Evolutionary conservation across 2,113 vertebrate genomes (phyloP).

Genomic region (Nesoenas mayeri): DNA sequence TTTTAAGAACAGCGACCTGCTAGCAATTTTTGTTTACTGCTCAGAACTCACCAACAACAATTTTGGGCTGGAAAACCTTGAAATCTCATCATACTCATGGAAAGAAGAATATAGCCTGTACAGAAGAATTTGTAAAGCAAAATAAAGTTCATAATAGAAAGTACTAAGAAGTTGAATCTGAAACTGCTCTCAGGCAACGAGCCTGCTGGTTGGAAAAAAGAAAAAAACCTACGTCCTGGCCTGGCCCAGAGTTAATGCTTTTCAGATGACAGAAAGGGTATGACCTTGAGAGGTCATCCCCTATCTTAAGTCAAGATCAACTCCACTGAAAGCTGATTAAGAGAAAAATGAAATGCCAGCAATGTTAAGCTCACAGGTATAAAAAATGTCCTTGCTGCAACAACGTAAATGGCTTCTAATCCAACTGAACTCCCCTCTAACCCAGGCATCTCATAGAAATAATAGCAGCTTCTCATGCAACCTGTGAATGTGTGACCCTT

Average conservation of each 20-base stretch:
- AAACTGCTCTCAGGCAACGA: neutral
- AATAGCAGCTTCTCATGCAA: neutral
- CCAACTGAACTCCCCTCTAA: neutral
- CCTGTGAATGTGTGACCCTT: neutral
- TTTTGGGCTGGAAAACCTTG: neutral
- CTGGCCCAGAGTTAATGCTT: constrained; percentile 15
- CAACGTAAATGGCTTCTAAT: neutral
- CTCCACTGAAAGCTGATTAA: constrained; percentile 41
- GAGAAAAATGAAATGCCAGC: constrained; percentile 51
- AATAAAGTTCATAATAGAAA: neutral
- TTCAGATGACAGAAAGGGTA: constrained; percentile 55
- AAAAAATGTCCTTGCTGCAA: constrained; percentile 17
- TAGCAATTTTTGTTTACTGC: neutral
- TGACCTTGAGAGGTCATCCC: constrained; percentile 58
- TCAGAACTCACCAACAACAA: neutral
- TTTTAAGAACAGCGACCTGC: neutral
- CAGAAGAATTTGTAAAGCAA: neutral
- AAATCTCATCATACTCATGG: neutral
- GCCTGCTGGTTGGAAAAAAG: neutral
- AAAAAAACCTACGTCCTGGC: neutral
- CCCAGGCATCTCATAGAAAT: neutral
- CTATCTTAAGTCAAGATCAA: constrained; percentile 62
- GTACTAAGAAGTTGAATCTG: neutral
- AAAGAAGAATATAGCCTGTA: neutral
- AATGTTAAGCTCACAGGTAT: constrained; percentile 35